Evolutionary conservation across 1,140 invertebrate genomes (phyloP), one percentile per base, ranked within the genome.

Genomic region (Hormaphis cornu): DNA sequence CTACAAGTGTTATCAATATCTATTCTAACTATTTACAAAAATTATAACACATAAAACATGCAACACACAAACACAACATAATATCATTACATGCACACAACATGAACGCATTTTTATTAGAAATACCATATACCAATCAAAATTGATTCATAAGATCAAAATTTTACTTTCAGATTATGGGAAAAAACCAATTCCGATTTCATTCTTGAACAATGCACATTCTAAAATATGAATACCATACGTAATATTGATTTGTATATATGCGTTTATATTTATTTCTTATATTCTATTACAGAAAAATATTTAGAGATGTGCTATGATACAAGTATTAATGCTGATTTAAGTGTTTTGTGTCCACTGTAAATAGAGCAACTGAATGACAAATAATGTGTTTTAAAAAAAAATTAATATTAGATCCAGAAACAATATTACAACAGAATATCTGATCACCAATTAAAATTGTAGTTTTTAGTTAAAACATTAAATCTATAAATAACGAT

Each of bases 1-100:
- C 33, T 16, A 56, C 0, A 56, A 37, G 9, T 22, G 35, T 56
- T 8, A 37, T 35, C n/a, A 56, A 35, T 35, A 35, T 16, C 33
- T 14, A 56, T 3, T 20, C 20, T 37, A 59, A 28, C 56, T 48
- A 48, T 48, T 30, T 33, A 66, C 20, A 66, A 50, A n/a, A 22
- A 22, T 50, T 42, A 42, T 20, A 66, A 66, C 16, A 63, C 28
- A 63, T 14, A 66, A 30, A 66, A 35, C 61, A 66, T 66, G 61
- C 61, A 66, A 66, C n/a, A 66, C 42, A 66, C 46, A 50, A 50
- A 66, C 44, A 63, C 37, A 61, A 44, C 40, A 61, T 7, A n/a
- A n/a, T n/a, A 22, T 42, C 9, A 50, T 48, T 33, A 50, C 61
- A 48, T 66, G 61, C 61, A 66, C 28, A 48, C 28, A 33, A 22